Conservation (phyloP, 2,888 invertebrate genomes). For the Tetropium fuscum region DNA sequence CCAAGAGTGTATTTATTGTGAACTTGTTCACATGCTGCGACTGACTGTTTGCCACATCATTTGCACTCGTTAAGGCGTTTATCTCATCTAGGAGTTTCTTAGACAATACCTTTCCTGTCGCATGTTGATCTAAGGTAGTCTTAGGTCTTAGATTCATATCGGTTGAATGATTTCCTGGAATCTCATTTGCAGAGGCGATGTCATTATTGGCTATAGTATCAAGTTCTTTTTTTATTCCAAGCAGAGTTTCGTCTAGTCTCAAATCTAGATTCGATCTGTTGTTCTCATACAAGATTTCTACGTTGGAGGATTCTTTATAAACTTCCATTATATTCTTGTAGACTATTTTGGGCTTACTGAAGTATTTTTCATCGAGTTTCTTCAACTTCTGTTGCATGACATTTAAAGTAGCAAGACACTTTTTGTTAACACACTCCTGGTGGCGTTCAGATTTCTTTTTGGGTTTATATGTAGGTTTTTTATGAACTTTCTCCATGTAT, state of each 20-base stretch:
- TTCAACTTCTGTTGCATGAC: constrained; percentile 50
- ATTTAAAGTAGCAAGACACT: constrained; percentile 48
- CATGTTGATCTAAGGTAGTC: no score
- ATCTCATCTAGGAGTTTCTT: no score
- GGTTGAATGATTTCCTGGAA: no score
- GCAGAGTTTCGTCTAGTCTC: constrained; percentile 29
- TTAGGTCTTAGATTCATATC: no score
- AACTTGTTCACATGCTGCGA: no score
- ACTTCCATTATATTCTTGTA: constrained; percentile 44
- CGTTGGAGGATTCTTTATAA: constrained; percentile 30
- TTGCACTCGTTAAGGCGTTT: no score
- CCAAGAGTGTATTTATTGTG: no score
- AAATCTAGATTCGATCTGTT: constrained; percentile 3
- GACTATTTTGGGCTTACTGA: constrained; percentile 36
- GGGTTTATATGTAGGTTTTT: constrained; percentile 19
- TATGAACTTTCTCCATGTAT: background rate
- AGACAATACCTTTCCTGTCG: no score
- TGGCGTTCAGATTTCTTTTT: constrained; percentile 28
- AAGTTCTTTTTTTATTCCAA: constrained; percentile 32
- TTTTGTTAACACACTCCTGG: constrained; percentile 36
- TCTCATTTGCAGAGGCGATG: constrained; percentile 1
- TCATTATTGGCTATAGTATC: constrained; percentile 29
- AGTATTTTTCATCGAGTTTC: constrained; percentile 52
- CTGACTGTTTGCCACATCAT: no score
- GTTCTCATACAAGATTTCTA: constrained; percentile 32